Percentiles rank a stretch among this genome's conserved stretches.
These are phyloP conservation scores for Ophioninae sp. DNA, from an alignment of 2,888 invertebrate genomes.

Conservation along the genomic window DNA sequence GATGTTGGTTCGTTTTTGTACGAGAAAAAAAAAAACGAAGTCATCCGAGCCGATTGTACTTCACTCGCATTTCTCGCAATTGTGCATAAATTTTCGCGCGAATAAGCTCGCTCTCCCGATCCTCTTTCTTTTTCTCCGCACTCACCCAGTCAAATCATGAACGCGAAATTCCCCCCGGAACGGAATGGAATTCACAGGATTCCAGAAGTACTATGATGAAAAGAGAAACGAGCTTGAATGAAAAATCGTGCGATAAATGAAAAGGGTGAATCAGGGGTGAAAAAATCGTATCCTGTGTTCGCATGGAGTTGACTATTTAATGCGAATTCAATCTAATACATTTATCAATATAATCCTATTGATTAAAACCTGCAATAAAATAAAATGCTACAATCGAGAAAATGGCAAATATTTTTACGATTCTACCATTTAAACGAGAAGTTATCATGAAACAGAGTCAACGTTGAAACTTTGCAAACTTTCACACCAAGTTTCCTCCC, in stretches of 20 bases:
- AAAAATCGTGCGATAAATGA: conserved; percentile 4
- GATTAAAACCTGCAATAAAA: too few relatives aligned
- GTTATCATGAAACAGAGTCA: too few relatives aligned
- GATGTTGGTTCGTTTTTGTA: background rate
- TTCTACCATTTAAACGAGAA: too few relatives aligned
- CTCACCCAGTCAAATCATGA: conserved; percentile 16
- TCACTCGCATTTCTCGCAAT: background rate
- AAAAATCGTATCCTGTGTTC: conserved; percentile 8
- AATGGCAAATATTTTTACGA: too few relatives aligned
- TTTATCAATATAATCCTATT: too few relatives aligned
- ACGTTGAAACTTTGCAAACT: too few relatives aligned
- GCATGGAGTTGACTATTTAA: background rate
- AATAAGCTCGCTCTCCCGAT: background rate
- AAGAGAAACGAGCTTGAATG: conserved; percentile 1
- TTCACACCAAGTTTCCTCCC: too few relatives aligned
- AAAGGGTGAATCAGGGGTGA: background rate
- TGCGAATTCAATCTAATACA: too few relatives aligned
- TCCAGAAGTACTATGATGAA: conserved; percentile 33
- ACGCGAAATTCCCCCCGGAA: background rate
- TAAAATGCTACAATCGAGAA: too few relatives aligned
- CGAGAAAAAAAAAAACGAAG: background rate
- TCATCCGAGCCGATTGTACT: background rate
- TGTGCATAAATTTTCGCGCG: background rate
- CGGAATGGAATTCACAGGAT: conserved; percentile 48
- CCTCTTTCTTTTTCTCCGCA: background rate